These are phyloP conservation scores for Oreortyx pictus DNA, from an alignment of 2,797 vertebrate species.

Conservation along the genomic window DNA sequence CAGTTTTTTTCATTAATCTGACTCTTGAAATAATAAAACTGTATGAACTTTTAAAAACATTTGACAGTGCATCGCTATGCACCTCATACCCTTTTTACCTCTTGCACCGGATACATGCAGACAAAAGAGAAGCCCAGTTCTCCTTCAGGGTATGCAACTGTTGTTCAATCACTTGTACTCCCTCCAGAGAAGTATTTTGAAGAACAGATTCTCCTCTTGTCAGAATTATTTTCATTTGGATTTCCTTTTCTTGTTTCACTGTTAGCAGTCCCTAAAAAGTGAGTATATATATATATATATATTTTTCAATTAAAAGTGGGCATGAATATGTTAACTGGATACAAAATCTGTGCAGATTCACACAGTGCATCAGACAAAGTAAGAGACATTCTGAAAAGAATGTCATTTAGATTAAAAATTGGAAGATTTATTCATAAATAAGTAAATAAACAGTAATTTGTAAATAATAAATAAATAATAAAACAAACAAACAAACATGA, in stretches of 20 bases:
- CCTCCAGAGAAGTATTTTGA: slow-evolving; percentile 93
- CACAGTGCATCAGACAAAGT: background rate
- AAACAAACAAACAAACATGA: background rate
- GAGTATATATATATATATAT: background rate
- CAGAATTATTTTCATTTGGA: slow-evolving; percentile 94
- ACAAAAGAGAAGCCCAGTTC: slow-evolving; percentile 91
- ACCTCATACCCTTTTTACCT: slow-evolving; percentile 80
- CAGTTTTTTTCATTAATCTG: background rate
- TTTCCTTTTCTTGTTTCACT: slow-evolving; percentile 94
- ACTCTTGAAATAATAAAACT: background rate
- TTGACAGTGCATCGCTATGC: background rate
- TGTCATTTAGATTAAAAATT: background rate
- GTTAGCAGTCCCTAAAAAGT: slow-evolving; percentile 86
- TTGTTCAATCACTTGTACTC: slow-evolving; percentile 87
- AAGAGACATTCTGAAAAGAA: background rate
- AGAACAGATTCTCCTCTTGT: slow-evolving; percentile 94
- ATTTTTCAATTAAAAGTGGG: background rate
- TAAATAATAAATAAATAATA: too few relatives aligned
- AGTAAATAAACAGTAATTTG: background rate
- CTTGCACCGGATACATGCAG: slow-evolving; percentile 93
- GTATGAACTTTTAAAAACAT: background rate
- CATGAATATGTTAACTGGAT: background rate
- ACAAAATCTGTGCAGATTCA: background rate
- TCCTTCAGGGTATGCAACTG: slow-evolving; percentile 94
- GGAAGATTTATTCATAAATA: background rate